phyloP scores from a whole-genome alignment of 1,140 invertebrate species.

The Polypedilum pembai region DNA sequence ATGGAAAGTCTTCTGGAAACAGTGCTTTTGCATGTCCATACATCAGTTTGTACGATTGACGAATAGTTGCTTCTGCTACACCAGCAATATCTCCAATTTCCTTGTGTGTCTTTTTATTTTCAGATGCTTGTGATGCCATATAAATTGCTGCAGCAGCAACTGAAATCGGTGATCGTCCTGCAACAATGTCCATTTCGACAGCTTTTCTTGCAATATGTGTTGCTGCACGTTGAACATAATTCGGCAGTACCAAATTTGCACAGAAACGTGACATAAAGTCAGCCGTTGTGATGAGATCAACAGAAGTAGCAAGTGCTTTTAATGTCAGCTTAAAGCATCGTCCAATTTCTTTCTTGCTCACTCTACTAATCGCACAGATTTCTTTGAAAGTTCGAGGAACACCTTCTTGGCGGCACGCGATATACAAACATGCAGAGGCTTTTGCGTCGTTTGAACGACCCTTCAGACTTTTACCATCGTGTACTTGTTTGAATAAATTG shows the following conservation, averaged over 20 bases:
- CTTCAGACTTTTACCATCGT: slow-evolving; percentile 94
- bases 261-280: slow-evolving; percentile 97
- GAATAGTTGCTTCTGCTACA: slow-evolving; percentile 96
- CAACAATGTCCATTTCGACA: slow-evolving; percentile 94
- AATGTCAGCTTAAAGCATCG: slow-evolving; percentile 92
- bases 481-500: slow-evolving; percentile 95
- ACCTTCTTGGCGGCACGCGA: slow-evolving; percentile 96
- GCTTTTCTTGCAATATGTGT: slow-evolving; percentile 95
- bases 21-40: slow-evolving; percentile 84
- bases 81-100: slow-evolving; percentile 99
- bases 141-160: slow-evolving; percentile 99
- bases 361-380: slow-evolving; percentile 97
- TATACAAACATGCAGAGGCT: slow-evolving; percentile 96
- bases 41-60: slow-evolving; percentile 97
- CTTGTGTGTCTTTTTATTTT: slow-evolving; percentile 90
- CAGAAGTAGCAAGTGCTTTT: slow-evolving; percentile 87
- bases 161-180: slow-evolving; percentile 97
- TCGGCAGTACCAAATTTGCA: slow-evolving; percentile 74
- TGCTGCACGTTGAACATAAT: slow-evolving; percentile 88
- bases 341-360: slow-evolving; percentile 99
- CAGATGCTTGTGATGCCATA: slow-evolving; percentile 97
- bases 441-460: slow-evolving; percentile 96
- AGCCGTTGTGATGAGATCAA: slow-evolving; percentile 95
- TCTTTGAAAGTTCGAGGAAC: slow-evolving; percentile 99
- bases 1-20: slow-evolving; percentile 95